These are phyloP conservation scores for Gila orcuttii DNA, from an alignment of 2,113 vertebrate genomes.

Conservation along the genomic window DNA sequence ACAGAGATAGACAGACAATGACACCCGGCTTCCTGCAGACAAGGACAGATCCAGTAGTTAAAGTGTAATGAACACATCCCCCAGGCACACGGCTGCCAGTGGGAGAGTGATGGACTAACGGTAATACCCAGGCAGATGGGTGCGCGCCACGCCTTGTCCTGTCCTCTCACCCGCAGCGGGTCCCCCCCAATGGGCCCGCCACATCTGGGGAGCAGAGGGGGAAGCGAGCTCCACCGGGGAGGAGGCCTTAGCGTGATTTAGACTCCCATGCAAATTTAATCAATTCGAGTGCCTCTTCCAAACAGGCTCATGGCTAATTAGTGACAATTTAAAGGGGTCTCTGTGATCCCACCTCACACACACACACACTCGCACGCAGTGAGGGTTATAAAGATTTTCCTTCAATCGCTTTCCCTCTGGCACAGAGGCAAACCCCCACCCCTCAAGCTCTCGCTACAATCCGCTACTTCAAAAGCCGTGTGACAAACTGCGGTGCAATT, in stretches of 20 bases:
- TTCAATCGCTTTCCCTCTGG: conserved; percentile 75
- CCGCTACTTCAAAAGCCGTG: conserved; percentile 77
- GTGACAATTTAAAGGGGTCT: conserved; percentile 79
- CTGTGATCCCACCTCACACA: conserved; percentile 73
- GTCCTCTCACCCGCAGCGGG: conserved; percentile 61
- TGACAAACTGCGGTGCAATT: conserved; percentile 75
- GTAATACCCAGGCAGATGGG: conserved; percentile 77
- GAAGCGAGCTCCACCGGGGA: conserved; percentile 60
- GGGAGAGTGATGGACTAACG: conserved; percentile 79
- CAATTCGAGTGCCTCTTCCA: conserved; percentile 82
- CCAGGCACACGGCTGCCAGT: conserved; percentile 69
- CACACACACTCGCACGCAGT: conserved; percentile 50
- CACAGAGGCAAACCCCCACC: conserved; percentile 65
- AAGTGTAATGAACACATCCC: conserved; percentile 78
- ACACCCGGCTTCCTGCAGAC: conserved; percentile 60
- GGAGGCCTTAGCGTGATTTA: conserved; percentile 77
- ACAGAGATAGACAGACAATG: conserved; percentile 43
- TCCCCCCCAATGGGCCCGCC: conserved; percentile 69
- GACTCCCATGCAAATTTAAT: conserved; percentile 86
- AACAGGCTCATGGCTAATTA: conserved; percentile 79
- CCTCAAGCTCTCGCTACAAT: conserved; percentile 65
- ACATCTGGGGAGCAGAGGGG: conserved; percentile 44
- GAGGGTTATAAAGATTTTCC: conserved; percentile 77
- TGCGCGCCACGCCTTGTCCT: conserved; percentile 64
- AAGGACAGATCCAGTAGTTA: conserved; percentile 79